Percentiles rank a stretch among this genome's conserved stretches.
These are phyloP conservation scores for Paguma larvata DNA, from an alignment of 2,797 vertebrate species.

Conservation along the genomic window DNA sequence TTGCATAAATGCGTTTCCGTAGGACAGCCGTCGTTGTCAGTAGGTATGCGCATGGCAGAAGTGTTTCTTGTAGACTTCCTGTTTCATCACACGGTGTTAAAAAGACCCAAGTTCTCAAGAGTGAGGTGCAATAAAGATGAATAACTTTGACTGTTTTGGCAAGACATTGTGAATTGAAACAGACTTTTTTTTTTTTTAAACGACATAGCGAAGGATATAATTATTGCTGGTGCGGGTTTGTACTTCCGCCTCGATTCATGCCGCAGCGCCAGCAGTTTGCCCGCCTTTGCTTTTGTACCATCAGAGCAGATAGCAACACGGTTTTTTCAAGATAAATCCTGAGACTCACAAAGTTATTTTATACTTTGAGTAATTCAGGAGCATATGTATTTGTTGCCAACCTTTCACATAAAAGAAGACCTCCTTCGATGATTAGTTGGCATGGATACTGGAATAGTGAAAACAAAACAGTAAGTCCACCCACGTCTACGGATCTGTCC, in stretches of 20 bases:
- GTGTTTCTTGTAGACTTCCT: not conserved
- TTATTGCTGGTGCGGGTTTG: not conserved
- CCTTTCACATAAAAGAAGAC: slow-evolving; percentile 19
- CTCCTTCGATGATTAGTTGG: slow-evolving; percentile 18
- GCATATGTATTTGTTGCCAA: slow-evolving; percentile 6
- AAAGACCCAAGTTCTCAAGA: not conserved
- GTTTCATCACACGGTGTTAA: not conserved
- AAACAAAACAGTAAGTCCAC: slow-evolving; percentile 2
- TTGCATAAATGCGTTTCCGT: not conserved
- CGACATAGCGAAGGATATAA: not conserved
- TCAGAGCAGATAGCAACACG: not conserved
- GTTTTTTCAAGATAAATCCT: not conserved
- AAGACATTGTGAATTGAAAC: slow-evolving; percentile 10
- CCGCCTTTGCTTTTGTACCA: not conserved
- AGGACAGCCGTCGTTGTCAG: not conserved
- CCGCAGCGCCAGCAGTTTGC: not conserved
- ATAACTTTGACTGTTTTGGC: not conserved
- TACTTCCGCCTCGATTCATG: not conserved
- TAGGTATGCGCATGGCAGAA: not conserved
- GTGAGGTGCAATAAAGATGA: not conserved
- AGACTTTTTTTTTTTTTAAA: not conserved
- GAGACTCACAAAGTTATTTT: slow-evolving; percentile 16
- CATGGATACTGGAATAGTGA: not conserved
- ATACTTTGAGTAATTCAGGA: slow-evolving; percentile 23
- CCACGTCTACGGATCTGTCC: not conserved